Evolutionary conservation across 2,888 invertebrate genomes (phyloP), one percentile per base, ranked within the genome.

Genomic region (Caenorhabditis japonica): DNA sequence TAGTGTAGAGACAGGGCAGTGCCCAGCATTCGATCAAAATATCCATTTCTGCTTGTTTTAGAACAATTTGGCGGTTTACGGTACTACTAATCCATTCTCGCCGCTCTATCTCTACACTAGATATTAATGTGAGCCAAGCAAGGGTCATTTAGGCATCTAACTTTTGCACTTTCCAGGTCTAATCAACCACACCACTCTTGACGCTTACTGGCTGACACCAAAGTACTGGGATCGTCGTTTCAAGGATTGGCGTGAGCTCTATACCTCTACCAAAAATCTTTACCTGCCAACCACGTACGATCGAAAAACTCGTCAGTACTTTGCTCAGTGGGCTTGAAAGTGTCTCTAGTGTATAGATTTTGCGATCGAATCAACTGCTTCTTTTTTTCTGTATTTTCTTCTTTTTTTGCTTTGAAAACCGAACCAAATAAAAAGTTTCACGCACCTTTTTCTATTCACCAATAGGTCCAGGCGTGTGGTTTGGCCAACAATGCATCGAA

Each of bases 131-230:
- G 68, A 59, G 58, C 51, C 34, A 10, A 27, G 15, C n/a, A 13
- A 2, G n/a, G n/a, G 0, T 23, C 21, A 19, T 1, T 19, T 30
- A 10, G 15, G 10, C 15, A 4, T 17, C 10, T 7, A 4, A 17
- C 36, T 27, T n/a, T 23, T 7, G 13, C 8, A 41, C 25, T 8
- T 52, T 73, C 27, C 72, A 79, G 83, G 83, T 59, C 69, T 75
- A 46, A 82, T 83, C 68, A 72, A 78, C 33, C 79, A 80, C 68
- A 47, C 66, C 39, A 83, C 82, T 34, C 76, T 83, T 43, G 66
- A 83, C 53, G 80, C 81, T 55, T 83, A 83, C 68, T 83, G 81
- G 81, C 74, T 82, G 39, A 82, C 83, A 46, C 82, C 82, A 17
- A 62, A 66, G 51, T 81, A 80, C 68, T 83, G 83, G 83, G 83